These are phyloP conservation scores for Strigamia maritima DNA, from an alignment of 2,888 invertebrate species.

Conservation along the genomic window DNA sequence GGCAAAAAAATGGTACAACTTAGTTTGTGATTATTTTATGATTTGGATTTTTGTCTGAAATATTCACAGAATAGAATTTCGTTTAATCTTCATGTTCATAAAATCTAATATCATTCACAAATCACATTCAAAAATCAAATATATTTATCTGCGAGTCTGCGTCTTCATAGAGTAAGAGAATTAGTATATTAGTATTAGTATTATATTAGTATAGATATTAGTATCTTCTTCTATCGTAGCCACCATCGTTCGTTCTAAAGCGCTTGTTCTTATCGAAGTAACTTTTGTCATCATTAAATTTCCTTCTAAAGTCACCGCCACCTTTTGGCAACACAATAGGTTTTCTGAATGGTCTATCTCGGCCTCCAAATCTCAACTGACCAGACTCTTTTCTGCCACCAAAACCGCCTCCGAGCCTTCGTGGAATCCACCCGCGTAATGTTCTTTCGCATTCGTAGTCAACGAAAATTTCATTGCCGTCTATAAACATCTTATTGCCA, in stretches of 20 bases:
- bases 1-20: too few relatives aligned
- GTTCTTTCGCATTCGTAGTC: conserved; percentile 72
- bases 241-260: neutral
- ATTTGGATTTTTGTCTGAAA: too few relatives aligned
- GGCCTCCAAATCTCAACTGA: conserved; percentile 80
- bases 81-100: too few relatives aligned
- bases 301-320: neutral
- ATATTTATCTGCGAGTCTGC: too few relatives aligned
- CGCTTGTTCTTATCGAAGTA: neutral
- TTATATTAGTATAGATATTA: too few relatives aligned
- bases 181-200: too few relatives aligned
- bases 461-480: conserved; percentile 68
- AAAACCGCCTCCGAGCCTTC: conserved; percentile 78
- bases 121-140: too few relatives aligned
- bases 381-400: conserved; percentile 83
- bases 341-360: conserved; percentile 67
- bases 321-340: conserved; percentile 46
- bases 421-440: conserved; percentile 76
- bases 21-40: too few relatives aligned
- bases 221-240: neutral
- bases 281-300: neutral
- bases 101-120: too few relatives aligned
- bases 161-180: too few relatives aligned
- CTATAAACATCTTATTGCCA: conserved; percentile 62
- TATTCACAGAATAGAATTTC: too few relatives aligned